Evolutionary conservation across 2,797 vertebrate species (phyloP), one percentile per base, ranked within the genome.

Genomic region (Corythornis leucogaster): DNA sequence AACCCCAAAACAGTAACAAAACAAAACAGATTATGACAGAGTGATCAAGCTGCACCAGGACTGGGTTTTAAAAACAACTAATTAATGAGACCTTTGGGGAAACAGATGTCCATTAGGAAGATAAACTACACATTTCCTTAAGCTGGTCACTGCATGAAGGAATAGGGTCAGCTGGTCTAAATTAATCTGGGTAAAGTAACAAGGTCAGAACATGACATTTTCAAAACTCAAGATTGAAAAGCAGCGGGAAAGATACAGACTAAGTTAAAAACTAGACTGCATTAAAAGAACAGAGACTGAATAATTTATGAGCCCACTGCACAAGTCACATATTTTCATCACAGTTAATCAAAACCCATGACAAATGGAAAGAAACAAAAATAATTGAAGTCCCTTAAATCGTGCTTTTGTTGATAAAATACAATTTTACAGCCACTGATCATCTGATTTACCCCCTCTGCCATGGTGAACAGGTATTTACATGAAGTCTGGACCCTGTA

Each of bases 401-500:
- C 50, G 24, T 33, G 31, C 7, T 75, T 42, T 42, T 48, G 16
- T n/a, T 63, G 30, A 48, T 55, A 45, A 85, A 45, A 45, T 9
- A 33, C 13, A 38, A 70, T 63, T 19, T 45, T 67, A 6, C 3
- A 81, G 5, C 3, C 24, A 21, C 12, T 63, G 40, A 8, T 70
- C 3, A 2, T 13, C 21, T 63, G 11, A 31, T 30, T 57, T 50
- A 42, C 2, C 1, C 25, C 10, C 17, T 61, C 71, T 59, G 24
- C 8, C 33, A 10, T 3, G 2, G 1, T 12, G 15, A 85, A 43
- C 11, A 42, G 33, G 15, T 38, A 61, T 61, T 67, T 62, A 79
- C 0, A 0, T 13, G 28, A 80, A 66, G 25, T 30, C n/a, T 15
- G 1, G 2, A 33, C 31, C 26, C 31, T 55, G 43, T 30, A 35